Base-by-base conservation (phyloP, 2,888 invertebrate genomes). In the Nebria salina region DNA sequence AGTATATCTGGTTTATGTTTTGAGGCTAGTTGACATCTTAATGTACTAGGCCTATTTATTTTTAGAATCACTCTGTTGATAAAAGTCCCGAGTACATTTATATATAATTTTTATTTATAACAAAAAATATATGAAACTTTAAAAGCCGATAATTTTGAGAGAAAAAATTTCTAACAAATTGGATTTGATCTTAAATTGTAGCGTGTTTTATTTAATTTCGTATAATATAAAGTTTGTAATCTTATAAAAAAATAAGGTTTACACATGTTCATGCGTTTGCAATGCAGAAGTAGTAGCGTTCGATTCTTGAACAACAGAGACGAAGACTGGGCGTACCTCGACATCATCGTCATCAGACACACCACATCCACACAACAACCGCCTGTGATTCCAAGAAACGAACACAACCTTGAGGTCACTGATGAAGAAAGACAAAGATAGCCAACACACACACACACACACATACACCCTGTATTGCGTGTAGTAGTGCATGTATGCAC, bases 1-100 rank as follows among this genome's bases (percentile, higher is more conserved):
- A 54, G 54, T 54, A 54, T 54, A 54, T 54, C 54, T 54, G 54
- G 54, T 54, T 54, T 54, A 54, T 54, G 54, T 54, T 54, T 54
- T 54, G 54, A 54, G 54, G 8, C 8, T 13, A 54, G 54, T 54
- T 54, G 54, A 54, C 54, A 54, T 54, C 54, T 54, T 54, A 54
- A 54, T 54, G 54, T 54, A 54, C 54, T 54, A 54, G 54, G 54
- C 54, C 54, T 54, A 54, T 54, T 54, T 54, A 54, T 54, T 54
- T 54, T 54, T 54, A 54, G 54, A 54, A 54, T 54, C 54, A 54
- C 54, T 54, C 54, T 11, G 7, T 54, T 54, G 54, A 54, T 54
- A 54, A 54, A 20, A 20, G 20, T 20, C 20, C 1, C 20, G 20
- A 20, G 20, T 20, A 20, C 20, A 20, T 20, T 20, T 20, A 20